phyloP scores from a whole-genome alignment of 2,888 invertebrate species.

The Pachymerium ferrugineum region DNA sequence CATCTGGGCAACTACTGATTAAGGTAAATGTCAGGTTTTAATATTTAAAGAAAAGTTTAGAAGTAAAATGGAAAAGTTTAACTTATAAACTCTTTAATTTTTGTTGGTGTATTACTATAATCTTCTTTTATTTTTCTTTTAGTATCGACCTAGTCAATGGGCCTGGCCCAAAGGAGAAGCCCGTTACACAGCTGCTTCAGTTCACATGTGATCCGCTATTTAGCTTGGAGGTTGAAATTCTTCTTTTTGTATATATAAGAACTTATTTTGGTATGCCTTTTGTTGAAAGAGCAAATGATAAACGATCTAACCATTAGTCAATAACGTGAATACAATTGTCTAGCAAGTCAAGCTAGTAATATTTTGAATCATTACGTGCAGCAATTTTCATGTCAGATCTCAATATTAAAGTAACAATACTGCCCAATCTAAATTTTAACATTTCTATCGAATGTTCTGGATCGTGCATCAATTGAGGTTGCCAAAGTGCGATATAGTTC shows the following conservation, averaged over 20 bases:
- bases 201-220: conserved; percentile 66
- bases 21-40: conserved; percentile 60
- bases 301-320: neutral
- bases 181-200: conserved; percentile 88
- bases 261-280: conserved; percentile 4
- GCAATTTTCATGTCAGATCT: too few relatives aligned
- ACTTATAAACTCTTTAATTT: too few relatives aligned
- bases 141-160: conserved; percentile 95
- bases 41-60: neutral
- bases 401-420: too few relatives aligned
- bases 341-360: too few relatives aligned
- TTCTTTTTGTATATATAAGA: neutral
- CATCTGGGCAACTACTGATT: conserved; percentile 92
- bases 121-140: conserved; percentile 44
- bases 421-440: too few relatives aligned
- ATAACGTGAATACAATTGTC: neutral
- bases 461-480: too few relatives aligned
- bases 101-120: neutral
- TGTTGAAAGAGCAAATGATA: neutral
- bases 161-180: conserved; percentile 86
- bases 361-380: too few relatives aligned
- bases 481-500: too few relatives aligned
- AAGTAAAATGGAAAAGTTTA: neutral
- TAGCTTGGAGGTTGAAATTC: neutral
- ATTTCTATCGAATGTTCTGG: too few relatives aligned